Percentiles rank a stretch among this genome's conserved stretches.
Conservation (phyloP, 2,888 invertebrate genomes). For the Melanostoma mellinum region DNA sequence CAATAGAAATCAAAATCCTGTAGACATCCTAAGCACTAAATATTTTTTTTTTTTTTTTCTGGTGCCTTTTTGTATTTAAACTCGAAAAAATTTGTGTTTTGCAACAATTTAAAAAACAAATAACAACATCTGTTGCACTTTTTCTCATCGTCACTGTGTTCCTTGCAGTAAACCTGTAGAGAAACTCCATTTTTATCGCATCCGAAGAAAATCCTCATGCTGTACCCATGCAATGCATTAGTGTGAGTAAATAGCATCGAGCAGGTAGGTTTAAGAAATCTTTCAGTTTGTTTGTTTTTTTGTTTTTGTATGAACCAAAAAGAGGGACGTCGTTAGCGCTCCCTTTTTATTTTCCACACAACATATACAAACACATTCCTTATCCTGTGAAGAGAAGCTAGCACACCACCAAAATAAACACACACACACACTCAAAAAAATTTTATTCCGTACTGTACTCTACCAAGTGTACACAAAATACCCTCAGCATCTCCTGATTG, state of each 20-base stretch:
- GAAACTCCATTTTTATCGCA: slow-evolving; percentile 65
- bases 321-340: slow-evolving; percentile 70
- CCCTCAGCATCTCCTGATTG: slow-evolving; percentile 60
- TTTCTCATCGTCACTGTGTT: slow-evolving; percentile 46
- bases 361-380: slow-evolving; percentile 8
- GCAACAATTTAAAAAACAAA: too few species aligned
- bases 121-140: background rate
- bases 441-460: slow-evolving; percentile 66
- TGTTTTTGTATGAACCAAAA: slow-evolving; percentile 30
- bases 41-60: too few species aligned
- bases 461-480: slow-evolving; percentile 33
- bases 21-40: too few species aligned
- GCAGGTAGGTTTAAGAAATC: slow-evolving; percentile 33
- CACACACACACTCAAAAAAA: background rate
- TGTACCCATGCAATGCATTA: slow-evolving; percentile 7
- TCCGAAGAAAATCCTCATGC: slow-evolving; percentile 39
- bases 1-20: too few species aligned
- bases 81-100: too few species aligned
- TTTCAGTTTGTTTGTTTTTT: slow-evolving; percentile 15
- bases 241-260: slow-evolving; percentile 42
- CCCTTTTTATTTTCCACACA: slow-evolving; percentile 31
- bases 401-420: background rate
- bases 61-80: too few species aligned
- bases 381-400: slow-evolving; percentile 36
- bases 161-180: slow-evolving; percentile 49